Evolutionary conservation across 30 jellyfish, hydroid and myxozoan genomes (phyloP).

Genomic region (Aurelia coerulea): DNA sequence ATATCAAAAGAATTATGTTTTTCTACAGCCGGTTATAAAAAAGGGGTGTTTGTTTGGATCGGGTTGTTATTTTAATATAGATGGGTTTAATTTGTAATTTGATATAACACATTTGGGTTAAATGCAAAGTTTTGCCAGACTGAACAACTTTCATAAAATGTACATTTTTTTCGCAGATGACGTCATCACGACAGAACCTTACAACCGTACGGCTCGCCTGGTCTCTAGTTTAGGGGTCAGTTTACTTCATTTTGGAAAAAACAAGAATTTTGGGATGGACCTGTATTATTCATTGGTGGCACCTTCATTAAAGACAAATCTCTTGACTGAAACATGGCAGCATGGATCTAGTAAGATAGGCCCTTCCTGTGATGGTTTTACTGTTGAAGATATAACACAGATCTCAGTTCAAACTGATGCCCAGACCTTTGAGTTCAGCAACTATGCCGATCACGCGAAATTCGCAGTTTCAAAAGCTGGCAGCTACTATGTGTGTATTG

Average conservation of each 20-base stretch:
- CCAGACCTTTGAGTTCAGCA: conserved; percentile 38
- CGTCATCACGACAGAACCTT: conserved; percentile 67
- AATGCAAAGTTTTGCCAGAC: too few species aligned
- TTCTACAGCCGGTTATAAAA: too few species aligned
- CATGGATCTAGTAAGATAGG: conserved; percentile 73
- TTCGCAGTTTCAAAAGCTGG: conserved; percentile 70
- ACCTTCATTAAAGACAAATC: conserved; percentile 68
- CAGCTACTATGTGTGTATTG: conserved; percentile 84
- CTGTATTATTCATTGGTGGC: conserved; percentile 85
- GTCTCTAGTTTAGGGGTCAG: conserved; percentile 70
- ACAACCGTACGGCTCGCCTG: conserved; percentile 23
- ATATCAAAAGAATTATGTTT: too few species aligned
- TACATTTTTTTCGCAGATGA: conserved; percentile 20
- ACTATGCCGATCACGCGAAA: conserved; percentile 84
- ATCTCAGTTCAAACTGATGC: conserved; percentile 27
- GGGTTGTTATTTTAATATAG: too few species aligned
- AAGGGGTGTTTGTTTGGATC: too few species aligned
- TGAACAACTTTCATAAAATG: too few species aligned
- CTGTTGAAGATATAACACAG: conserved; percentile 80
- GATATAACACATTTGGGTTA: too few species aligned
- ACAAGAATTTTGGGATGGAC: conserved; percentile 66
- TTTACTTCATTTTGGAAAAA: conserved; percentile 75
- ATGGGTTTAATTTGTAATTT: too few species aligned
- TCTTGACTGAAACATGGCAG: conserved; percentile 95
- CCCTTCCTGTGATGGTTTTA: conserved; percentile 80